phyloP scores from a whole-genome alignment of 2,113 vertebrate species.

The Macquaria australasica region DNA sequence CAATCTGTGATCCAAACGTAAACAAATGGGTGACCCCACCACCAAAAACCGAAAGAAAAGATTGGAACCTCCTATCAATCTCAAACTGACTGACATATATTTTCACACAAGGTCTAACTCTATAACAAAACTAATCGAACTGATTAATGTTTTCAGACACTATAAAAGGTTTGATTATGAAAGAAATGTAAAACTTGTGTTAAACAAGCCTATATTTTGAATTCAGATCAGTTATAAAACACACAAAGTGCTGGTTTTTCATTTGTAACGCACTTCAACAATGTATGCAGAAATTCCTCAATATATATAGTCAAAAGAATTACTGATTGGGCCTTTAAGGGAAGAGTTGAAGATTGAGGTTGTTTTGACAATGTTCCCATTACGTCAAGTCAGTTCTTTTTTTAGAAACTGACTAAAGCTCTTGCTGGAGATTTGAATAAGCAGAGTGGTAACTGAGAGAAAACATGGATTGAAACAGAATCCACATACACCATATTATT shows the following conservation, averaged over 20 bases:
- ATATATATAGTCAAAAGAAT: constrained; percentile 2
- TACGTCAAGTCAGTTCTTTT: constrained; percentile 63
- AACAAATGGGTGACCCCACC: neutral
- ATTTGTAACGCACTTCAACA: neutral
- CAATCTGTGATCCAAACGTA: constrained; percentile 2
- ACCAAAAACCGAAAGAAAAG: neutral
- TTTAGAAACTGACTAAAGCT: constrained; percentile 59
- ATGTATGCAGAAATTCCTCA: neutral
- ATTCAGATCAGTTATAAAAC: neutral
- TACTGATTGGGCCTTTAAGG: constrained; percentile 36
- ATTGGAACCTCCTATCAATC: neutral
- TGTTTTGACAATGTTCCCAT: constrained; percentile 65
- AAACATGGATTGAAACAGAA: constrained; percentile 42
- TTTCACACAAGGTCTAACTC: neutral
- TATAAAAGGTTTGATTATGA: neutral
- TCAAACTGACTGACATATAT: neutral
- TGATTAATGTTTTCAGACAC: neutral
- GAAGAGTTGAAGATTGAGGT: constrained; percentile 35
- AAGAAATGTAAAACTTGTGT: neutral
- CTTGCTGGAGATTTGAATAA: constrained; percentile 57
- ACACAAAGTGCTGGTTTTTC: neutral
- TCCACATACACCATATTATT: constrained; percentile 16
- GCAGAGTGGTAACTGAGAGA: constrained; percentile 33
- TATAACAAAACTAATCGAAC: neutral
- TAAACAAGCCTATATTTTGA: neutral